Evolutionary conservation across 2,113 vertebrate genomes (phyloP).

Genomic region (Psilopsiagon aurifrons): DNA sequence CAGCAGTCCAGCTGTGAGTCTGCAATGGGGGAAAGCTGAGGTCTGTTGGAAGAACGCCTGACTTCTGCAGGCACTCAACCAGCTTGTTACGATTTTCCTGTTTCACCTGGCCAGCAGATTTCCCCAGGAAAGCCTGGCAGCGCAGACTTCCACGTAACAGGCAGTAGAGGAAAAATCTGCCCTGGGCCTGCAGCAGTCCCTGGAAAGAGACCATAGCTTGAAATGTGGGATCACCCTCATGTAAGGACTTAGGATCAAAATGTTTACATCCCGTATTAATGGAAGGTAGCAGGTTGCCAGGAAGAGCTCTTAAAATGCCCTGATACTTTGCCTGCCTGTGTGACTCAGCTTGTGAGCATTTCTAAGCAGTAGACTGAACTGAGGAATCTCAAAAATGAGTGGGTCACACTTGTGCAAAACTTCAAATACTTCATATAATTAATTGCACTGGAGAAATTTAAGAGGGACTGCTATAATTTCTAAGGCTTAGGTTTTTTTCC

Average conservation of each 20-base stretch:
- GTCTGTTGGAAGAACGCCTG: background rate
- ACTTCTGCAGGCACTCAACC: background rate
- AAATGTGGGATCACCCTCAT: background rate
- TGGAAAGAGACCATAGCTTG: background rate
- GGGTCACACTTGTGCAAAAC: background rate
- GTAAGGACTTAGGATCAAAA: background rate
- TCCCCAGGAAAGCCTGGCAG: background rate
- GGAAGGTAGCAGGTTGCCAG: background rate
- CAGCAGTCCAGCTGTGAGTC: background rate
- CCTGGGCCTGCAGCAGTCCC: background rate
- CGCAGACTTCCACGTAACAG: background rate
- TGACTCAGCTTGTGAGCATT: background rate
- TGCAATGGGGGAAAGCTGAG: background rate
- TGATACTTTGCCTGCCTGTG: background rate
- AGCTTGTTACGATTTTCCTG: background rate
- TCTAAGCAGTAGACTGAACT: background rate
- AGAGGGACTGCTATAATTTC: background rate
- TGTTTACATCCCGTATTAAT: background rate
- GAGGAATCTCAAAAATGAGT: background rate
- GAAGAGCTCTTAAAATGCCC: background rate
- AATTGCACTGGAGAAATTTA: background rate
- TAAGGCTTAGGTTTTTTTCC: background rate
- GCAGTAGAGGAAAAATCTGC: background rate
- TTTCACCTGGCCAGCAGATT: background rate
- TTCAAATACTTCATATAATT: background rate